Percentiles rank a stretch among this genome's conserved stretches.
These are phyloP conservation scores for Phrynocephalus guinanensis DNA, from an alignment of 2,797 vertebrate species.

Conservation along the genomic window DNA sequence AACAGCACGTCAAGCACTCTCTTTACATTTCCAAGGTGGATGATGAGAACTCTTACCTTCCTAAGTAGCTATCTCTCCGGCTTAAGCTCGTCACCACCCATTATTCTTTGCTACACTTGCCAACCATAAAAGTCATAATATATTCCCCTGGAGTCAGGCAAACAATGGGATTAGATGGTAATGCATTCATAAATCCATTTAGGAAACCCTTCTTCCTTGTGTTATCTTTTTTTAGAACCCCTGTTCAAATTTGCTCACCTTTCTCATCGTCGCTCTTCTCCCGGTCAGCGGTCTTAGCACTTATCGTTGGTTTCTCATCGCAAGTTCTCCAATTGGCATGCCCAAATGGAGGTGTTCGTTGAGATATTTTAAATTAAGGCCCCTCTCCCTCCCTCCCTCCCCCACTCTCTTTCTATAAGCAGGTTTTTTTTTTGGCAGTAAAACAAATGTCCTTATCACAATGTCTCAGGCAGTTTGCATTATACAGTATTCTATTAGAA, in stretches of 20 bases:
- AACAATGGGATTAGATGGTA: conserved; percentile 17
- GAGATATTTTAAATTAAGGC: conserved; percentile 77
- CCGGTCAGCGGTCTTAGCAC: background rate
- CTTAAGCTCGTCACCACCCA: background rate
- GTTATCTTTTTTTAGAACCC: conserved; percentile 47
- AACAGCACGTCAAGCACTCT: fast-evolving
- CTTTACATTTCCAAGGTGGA: background rate
- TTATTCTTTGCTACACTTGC: conserved; percentile 10
- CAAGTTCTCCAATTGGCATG: conserved; percentile 55
- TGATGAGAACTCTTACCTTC: background rate
- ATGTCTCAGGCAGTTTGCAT: conserved; percentile 76
- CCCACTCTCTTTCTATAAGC: conserved; percentile 46
- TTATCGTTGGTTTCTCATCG: conserved; percentile 62
- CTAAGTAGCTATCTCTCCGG: background rate
- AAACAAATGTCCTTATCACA: conserved; percentile 72
- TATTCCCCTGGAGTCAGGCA: conserved; percentile 6
- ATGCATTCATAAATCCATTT: conserved; percentile 30
- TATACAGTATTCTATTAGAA: conserved; percentile 75
- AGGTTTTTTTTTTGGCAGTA: conserved; percentile 17
- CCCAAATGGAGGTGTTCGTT: conserved; percentile 69
- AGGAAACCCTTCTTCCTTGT: fast-evolving
- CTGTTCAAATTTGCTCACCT: conserved; percentile 65
- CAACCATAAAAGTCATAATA: conserved; percentile 28
- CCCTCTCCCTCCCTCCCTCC: background rate
- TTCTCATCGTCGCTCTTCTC: conserved; percentile 57